These are phyloP conservation scores for Xiphophorus maculatus DNA, from an alignment of 2,113 vertebrate genomes.

Conservation along the genomic window DNA sequence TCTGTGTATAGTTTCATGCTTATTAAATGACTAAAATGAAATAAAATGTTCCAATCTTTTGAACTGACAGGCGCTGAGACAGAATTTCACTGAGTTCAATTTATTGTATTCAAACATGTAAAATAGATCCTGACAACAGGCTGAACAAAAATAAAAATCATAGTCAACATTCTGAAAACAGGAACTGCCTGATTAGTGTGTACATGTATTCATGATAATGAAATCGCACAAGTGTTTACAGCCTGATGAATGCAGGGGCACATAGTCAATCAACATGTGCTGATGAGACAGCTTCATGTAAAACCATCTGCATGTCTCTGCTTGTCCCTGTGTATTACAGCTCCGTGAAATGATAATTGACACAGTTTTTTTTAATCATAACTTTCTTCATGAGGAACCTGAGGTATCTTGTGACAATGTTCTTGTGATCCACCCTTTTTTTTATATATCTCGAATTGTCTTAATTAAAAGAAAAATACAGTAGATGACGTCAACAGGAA, in stretches of 20 bases:
- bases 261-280: conserved; percentile 12
- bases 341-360: not conserved
- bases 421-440: not conserved
- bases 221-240: conserved; percentile 7
- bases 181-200: not conserved
- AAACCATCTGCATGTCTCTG: not conserved
- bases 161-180: not conserved
- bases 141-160: not conserved
- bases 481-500: not conserved
- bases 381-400: not conserved
- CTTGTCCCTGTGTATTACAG: conserved; percentile 20
- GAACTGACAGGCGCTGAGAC: not conserved
- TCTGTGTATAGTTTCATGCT: too few species aligned
- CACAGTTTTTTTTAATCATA: conserved; percentile 34
- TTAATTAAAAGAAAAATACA: not conserved
- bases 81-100: not conserved
- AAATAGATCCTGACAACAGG: not conserved
- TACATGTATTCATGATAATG: not conserved
- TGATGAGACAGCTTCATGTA: conserved; percentile 24
- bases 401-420: not conserved
- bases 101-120: not conserved
- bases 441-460: not conserved
- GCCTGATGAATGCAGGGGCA: not conserved
- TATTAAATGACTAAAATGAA: too few species aligned
- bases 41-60: not conserved